Evolutionary conservation across 2,888 invertebrate species (phyloP).

Genomic region (Mechanitis messenoides): DNA sequence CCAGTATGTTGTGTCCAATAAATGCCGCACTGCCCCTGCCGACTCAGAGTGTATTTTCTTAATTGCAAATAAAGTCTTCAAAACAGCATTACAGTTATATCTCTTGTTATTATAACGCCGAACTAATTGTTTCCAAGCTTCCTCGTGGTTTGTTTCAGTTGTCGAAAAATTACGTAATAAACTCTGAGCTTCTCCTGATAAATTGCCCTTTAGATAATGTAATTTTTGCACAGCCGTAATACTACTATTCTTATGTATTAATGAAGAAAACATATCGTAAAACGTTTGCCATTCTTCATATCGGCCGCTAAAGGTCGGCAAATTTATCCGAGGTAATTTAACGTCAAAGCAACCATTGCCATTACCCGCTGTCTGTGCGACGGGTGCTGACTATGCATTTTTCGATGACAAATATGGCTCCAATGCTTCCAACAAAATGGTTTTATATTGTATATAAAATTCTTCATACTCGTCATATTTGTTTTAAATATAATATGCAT

Average conservation of each 20-base stretch:
- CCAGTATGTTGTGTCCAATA: conserved; percentile 27
- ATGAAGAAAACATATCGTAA: conserved; percentile 23
- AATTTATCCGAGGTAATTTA: conserved; percentile 17
- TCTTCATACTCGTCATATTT: no score
- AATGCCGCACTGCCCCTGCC: conserved; percentile 15
- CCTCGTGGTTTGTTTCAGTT: conserved; percentile 25
- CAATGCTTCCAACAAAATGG: no score
- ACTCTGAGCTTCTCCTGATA: conserved; percentile 20
- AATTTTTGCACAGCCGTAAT: conserved; percentile 17
- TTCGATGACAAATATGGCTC: no score
- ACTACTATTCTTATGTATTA: conserved; percentile 22
- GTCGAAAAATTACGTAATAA: no score
- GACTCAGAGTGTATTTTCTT: conserved; percentile 23
- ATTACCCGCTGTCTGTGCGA: no score
- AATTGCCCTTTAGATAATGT: conserved; percentile 24
- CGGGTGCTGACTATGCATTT: no score
- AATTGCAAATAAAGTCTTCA: conserved; percentile 26
- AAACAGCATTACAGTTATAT: conserved; percentile 26
- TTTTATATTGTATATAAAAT: no score
- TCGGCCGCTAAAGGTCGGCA: conserved; percentile 22
- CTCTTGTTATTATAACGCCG: conserved; percentile 30
- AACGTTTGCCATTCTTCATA: conserved; percentile 31
- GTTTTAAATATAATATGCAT: no score
- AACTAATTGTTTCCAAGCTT: conserved; percentile 27
- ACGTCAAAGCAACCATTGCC: conserved; percentile 8